Evolutionary conservation across 1,140 invertebrate species (phyloP).

Genomic region (Achroia grisella): DNA sequence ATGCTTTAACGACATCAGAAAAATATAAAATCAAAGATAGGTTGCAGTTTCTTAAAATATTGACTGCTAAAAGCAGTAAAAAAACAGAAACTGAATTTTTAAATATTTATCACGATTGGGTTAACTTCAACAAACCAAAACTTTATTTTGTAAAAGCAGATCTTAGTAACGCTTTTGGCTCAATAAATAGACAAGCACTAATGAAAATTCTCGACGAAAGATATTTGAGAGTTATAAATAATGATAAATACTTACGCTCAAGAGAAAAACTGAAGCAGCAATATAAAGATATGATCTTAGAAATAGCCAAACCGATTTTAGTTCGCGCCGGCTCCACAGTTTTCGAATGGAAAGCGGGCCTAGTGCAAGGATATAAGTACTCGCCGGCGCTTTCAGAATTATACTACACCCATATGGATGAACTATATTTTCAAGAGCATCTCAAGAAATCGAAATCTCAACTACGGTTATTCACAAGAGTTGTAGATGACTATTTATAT

Average conservation of each 20-base stretch:
- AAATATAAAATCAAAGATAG: constrained; percentile 52
- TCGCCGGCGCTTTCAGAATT: constrained; percentile 67
- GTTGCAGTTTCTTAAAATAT: constrained; percentile 38
- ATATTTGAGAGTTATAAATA: constrained; percentile 30
- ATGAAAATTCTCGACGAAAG: constrained; percentile 44
- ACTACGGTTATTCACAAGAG: constrained; percentile 52
- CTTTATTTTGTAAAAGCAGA: constrained; percentile 69
- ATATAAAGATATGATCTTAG: constrained; percentile 49
- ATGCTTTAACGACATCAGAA: constrained; percentile 20
- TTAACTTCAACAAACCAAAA: constrained; percentile 43
- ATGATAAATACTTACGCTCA: constrained; percentile 25
- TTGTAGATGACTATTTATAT: constrained; percentile 69
- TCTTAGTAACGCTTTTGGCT: constrained; percentile 68
- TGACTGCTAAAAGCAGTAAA: constrained; percentile 26
- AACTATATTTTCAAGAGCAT: constrained; percentile 46
- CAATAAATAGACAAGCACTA: constrained; percentile 48
- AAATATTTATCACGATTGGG: constrained; percentile 40
- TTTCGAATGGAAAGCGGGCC: constrained; percentile 62
- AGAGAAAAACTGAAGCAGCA: constrained; percentile 45
- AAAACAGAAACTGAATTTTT: constrained; percentile 45
- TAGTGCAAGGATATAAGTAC: constrained; percentile 68
- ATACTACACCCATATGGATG: constrained; percentile 59
- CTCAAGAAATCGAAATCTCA: constrained; percentile 20
- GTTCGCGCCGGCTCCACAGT: constrained; percentile 57
- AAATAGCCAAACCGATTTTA: constrained; percentile 52